A percentile compares a stretch with the other conserved stretches of the same genome.
Conservation (phyloP, 2,888 invertebrate species). For the Bursaphelenchus okinawaensis region DNA sequence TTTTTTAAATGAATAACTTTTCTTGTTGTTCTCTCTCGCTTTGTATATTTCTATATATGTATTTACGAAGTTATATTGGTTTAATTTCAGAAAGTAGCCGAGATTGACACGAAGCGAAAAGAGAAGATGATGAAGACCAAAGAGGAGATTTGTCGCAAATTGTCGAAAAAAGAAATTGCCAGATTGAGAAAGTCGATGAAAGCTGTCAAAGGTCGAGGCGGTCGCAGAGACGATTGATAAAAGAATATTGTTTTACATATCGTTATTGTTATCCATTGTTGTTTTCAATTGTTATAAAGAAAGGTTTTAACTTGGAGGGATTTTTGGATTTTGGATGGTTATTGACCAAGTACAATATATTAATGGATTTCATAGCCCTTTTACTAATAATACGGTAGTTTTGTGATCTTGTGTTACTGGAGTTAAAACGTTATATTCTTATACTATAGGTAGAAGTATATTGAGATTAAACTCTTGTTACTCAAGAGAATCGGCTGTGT, state of each 20-base stretch:
- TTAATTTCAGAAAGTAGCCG: conserved; percentile 23
- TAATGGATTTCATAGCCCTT: too few species aligned
- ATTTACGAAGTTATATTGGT: conserved; percentile 47
- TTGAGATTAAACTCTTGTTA: too few species aligned
- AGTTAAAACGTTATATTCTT: too few species aligned
- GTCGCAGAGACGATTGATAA: conserved; percentile 12
- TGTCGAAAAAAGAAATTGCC: conserved; percentile 46
- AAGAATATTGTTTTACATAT: conserved; percentile 18
- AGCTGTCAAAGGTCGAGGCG: conserved; percentile 5
- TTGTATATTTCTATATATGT: conserved; percentile 50
- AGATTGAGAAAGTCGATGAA: conserved; percentile 32
- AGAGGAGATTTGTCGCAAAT: conserved; percentile 43
- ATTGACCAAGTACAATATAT: not conserved
- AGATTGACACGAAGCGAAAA: conserved; percentile 37
- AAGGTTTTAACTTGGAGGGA: not conserved
- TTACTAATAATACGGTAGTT: too few species aligned
- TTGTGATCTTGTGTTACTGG: too few species aligned
- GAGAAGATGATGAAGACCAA: conserved; percentile 48
- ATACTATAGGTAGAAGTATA: too few species aligned
- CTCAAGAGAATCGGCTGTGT: too few species aligned
- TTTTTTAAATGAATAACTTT: too few species aligned
- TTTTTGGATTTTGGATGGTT: not conserved
- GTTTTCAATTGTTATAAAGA: conserved; percentile 26
- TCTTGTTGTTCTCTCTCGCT: too few species aligned
- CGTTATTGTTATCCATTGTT: conserved; percentile 19